Evolutionary conservation across 2,113 vertebrate genomes (phyloP).

Genomic region (Saccopteryx bilineata): DNA sequence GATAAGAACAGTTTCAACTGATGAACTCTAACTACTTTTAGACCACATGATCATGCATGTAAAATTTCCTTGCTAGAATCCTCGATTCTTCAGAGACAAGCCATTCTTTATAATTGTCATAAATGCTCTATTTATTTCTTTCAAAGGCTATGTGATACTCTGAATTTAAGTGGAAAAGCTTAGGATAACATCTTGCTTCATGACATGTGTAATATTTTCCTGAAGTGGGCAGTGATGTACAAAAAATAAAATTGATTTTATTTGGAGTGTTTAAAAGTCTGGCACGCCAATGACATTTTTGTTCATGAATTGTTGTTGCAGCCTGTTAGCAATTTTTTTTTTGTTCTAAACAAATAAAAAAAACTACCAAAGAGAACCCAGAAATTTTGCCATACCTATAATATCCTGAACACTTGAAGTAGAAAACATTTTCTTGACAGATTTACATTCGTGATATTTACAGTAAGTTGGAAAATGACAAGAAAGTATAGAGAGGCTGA

Average conservation of each 20-base stretch:
- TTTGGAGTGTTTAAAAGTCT: background rate
- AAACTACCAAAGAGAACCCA: background rate
- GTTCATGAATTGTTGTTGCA: background rate
- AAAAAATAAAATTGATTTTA: background rate
- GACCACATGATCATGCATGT: background rate
- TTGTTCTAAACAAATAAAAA: background rate
- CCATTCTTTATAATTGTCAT: background rate
- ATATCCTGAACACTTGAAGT: background rate
- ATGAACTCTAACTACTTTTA: background rate
- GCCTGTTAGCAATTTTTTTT: background rate
- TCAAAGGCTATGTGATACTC: background rate
- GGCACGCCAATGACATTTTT: background rate
- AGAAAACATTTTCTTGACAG: conserved; percentile 62
- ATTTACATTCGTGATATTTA: background rate
- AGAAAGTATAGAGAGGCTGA: background rate
- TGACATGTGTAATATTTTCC: background rate
- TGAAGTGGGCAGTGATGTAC: background rate
- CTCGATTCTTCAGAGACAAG: background rate
- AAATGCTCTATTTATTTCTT: background rate
- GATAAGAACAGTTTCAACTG: background rate
- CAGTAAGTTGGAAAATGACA: conserved; percentile 25
- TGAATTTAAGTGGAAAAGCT: background rate
- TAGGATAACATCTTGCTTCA: background rate
- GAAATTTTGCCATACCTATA: background rate
- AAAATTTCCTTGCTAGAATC: background rate